These are phyloP conservation scores for Cynopterus sphinx DNA, from an alignment of 2,797 vertebrate species.

Conservation along the genomic window DNA sequence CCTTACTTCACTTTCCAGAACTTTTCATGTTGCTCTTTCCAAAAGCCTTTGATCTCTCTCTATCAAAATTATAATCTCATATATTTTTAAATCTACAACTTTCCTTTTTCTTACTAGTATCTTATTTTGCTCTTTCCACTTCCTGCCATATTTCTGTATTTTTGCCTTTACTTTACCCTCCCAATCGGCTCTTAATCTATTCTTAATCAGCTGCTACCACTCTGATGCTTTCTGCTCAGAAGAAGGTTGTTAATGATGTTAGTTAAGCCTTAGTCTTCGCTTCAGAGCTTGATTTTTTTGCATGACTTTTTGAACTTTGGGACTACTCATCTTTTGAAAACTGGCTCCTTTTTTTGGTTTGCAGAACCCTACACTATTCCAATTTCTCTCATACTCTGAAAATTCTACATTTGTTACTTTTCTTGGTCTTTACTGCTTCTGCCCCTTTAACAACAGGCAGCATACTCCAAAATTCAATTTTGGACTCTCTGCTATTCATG, in stretches of 20 bases:
- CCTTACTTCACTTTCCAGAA: neutral
- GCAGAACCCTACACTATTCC: neutral
- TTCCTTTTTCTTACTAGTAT: conserved; percentile 15
- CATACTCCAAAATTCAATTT: neutral
- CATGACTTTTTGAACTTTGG: neutral
- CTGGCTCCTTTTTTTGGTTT: neutral
- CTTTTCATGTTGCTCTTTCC: neutral
- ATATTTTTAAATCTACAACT: neutral
- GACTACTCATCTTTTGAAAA: neutral
- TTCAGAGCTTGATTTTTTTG: neutral
- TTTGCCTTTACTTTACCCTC: neutral
- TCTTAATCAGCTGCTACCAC: neutral
- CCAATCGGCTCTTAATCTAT: neutral
- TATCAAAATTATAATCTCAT: neutral
- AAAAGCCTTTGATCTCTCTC: neutral
- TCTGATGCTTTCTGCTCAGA: neutral
- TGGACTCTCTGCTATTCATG: neutral
- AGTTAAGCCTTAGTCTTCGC: neutral
- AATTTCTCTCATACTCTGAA: neutral
- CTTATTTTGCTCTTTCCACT: neutral
- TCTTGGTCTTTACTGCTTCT: neutral
- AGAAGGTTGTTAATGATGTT: neutral
- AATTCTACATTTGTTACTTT: neutral
- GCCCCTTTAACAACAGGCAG: neutral
- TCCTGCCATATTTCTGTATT: neutral